Base-by-base conservation (phyloP, 53 echinoderm and acorn worm species). In the Apostichopus leukothele region DNA sequence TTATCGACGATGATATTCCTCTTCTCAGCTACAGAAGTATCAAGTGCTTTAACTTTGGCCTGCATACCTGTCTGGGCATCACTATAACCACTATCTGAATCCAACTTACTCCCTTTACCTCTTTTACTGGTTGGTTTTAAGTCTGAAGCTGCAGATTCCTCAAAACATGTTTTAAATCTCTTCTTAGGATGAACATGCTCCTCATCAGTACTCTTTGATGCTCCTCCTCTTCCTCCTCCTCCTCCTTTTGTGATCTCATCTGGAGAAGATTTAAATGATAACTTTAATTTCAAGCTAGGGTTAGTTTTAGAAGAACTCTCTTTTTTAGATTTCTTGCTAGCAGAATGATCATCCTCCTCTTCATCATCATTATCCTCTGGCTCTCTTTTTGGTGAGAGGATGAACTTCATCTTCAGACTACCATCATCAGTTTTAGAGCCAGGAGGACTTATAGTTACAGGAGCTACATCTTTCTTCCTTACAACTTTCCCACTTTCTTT, bases 31-130 rank as follows among this genome's bases (percentile, higher is more conserved):
- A 85, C 18, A 8, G 85, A 67, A 18, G 85, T 26, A 8, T 85
- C 85, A 3, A 27, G 67, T 4, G 85, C 16, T 66, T 85, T 85
- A 25, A 85, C 18, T 51, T 18, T 60, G 60, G 66, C 25, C 11
- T 67, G 66, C 23, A 54, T 7, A 9, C 66, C 74, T 13, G 89
- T 39, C 1, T 84, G 89, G 4, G 92, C 78, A 51, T 92, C 92
- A 20, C 92, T 92, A 76, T 92, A 92, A 21, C 92, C 92, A 73
- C 92, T 92, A 50, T 92, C 92, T 6, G 92, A 92, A 60, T 92
- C 92, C 76, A 73, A 76, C 71, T 86, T 92, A 51, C 52, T 22
- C 53, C 60, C 74, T 54, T 90, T 92, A 67, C 75, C 76, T 67
- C 88, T 92, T 6, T 79, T 68, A 21, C 50, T 88, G 20, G 83